Percentiles rank a stretch among this genome's conserved stretches.
These are phyloP conservation scores for Busseola fusca DNA, from an alignment of 2,888 invertebrate genomes.

Conservation along the genomic window DNA sequence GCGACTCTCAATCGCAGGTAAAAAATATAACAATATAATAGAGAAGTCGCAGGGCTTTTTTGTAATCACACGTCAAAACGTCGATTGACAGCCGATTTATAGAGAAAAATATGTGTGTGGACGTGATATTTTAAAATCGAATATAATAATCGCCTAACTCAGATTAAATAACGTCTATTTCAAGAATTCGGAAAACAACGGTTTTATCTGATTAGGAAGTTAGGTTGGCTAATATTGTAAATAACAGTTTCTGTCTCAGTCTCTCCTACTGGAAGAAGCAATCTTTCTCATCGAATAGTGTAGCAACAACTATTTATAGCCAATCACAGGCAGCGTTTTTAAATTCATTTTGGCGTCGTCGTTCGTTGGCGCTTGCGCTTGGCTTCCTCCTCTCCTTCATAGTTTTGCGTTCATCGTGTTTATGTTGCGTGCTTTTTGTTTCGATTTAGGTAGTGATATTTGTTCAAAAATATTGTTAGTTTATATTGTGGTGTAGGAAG, in stretches of 20 bases:
- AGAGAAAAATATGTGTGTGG: no score
- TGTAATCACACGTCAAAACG: not conserved
- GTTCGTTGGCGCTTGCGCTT: constrained; percentile 83
- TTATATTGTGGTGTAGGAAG: constrained; percentile 36
- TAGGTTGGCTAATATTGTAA: constrained; percentile 50
- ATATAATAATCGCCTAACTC: not conserved
- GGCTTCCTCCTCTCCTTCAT: constrained; percentile 67
- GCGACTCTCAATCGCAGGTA: no score
- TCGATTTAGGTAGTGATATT: constrained; percentile 62
- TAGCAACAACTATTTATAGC: constrained; percentile 73
- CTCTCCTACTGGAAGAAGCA: constrained; percentile 33
- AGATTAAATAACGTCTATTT: not conserved
- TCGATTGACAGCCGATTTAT: not conserved
- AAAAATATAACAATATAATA: no score
- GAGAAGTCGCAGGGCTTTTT: not conserved
- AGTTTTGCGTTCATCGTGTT: constrained; percentile 65
- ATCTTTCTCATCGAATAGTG: constrained; percentile 45
- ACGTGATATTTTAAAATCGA: not conserved
- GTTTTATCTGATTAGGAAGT: constrained; percentile 21
- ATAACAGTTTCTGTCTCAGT: constrained; percentile 42
- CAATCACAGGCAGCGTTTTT: constrained; percentile 80
- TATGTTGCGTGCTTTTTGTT: constrained; percentile 70
- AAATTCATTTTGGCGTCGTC: constrained; percentile 82
- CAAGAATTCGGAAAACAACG: constrained; percentile 18
- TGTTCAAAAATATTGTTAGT: constrained; percentile 36